A percentile compares a stretch with the other conserved stretches of the same genome.
Evolutionary conservation across 2,888 invertebrate species (phyloP).

Genomic region (Odontocolon sp.): DNA sequence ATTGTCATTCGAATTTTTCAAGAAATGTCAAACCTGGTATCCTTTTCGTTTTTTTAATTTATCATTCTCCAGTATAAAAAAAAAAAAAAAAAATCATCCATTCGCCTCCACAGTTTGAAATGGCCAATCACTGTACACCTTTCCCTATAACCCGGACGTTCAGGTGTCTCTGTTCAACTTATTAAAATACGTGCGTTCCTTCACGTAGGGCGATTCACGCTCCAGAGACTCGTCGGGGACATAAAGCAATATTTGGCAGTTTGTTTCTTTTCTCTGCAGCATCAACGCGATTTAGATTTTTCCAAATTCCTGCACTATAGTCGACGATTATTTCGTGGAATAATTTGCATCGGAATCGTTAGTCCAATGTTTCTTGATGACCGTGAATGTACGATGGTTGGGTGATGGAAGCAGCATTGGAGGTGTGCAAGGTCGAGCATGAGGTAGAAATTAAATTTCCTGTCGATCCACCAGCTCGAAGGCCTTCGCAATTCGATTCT

Average conservation of each 20-base stretch:
- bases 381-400: conserved; percentile 42
- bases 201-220: conserved; percentile 48
- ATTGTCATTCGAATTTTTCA: neutral
- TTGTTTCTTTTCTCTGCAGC: neutral
- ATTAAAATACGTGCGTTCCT: too few relatives aligned
- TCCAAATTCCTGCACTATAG: too few relatives aligned
- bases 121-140: too few relatives aligned
- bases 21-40: neutral
- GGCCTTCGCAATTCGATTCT: conserved; percentile 57
- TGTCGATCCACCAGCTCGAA: conserved; percentile 53
- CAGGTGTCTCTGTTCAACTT: too few relatives aligned
- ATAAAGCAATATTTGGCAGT: conserved; percentile 29
- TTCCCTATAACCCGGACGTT: conserved; percentile 24
- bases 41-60: too few relatives aligned
- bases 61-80: too few relatives aligned
- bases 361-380: conserved; percentile 6
- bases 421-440: conserved; percentile 40
- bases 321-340: conserved; percentile 36
- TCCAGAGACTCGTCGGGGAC: conserved; percentile 18
- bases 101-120: too few relatives aligned
- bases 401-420: too few relatives aligned
- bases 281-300: too few relatives aligned
- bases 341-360: conserved; percentile 41
- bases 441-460: conserved; percentile 61
- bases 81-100: too few relatives aligned